A percentile compares a stretch with the other conserved stretches of the same genome.
These are phyloP conservation scores for Sternotherus odoratus DNA, from an alignment of 2,797 vertebrate genomes.

Conservation along the genomic window DNA sequence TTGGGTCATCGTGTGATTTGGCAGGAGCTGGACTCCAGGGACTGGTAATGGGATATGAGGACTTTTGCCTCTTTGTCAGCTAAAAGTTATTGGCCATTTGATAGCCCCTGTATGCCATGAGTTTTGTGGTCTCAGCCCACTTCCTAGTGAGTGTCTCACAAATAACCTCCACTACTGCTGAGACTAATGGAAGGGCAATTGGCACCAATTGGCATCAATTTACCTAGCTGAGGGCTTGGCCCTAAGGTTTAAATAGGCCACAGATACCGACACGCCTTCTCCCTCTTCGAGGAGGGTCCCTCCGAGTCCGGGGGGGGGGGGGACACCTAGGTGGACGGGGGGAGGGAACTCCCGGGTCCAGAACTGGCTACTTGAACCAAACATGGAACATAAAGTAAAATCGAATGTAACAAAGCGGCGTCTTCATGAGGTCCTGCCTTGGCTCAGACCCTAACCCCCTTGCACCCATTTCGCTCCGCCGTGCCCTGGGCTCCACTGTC, in stretches of 20 bases:
- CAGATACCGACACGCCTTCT: not conserved
- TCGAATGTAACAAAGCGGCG: not conserved
- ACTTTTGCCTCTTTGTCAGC: not conserved
- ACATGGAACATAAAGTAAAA: not conserved
- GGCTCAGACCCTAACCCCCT: not conserved
- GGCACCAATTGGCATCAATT: not conserved
- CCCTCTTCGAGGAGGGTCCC: not conserved
- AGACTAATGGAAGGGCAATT: no score
- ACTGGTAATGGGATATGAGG: not conserved
- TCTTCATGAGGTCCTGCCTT: not conserved
- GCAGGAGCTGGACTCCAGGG: not conserved
- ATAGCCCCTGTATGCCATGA: not conserved
- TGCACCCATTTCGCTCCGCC: not conserved
- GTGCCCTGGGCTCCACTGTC: rapidly evolving
- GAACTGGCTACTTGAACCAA: not conserved
- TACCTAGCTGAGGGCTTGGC: not conserved
- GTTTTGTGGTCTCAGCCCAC: not conserved
- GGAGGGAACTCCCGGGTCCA: not conserved
- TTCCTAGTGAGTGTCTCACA: not conserved
- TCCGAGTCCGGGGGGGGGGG: not conserved
- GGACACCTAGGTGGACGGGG: not conserved
- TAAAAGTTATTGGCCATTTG: not conserved
- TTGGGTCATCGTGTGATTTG: not conserved
- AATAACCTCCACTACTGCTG: not conserved
- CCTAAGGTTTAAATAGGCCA: not conserved